Base-by-base conservation (phyloP, 2,888 invertebrate species). In the Melolontha melolontha region DNA sequence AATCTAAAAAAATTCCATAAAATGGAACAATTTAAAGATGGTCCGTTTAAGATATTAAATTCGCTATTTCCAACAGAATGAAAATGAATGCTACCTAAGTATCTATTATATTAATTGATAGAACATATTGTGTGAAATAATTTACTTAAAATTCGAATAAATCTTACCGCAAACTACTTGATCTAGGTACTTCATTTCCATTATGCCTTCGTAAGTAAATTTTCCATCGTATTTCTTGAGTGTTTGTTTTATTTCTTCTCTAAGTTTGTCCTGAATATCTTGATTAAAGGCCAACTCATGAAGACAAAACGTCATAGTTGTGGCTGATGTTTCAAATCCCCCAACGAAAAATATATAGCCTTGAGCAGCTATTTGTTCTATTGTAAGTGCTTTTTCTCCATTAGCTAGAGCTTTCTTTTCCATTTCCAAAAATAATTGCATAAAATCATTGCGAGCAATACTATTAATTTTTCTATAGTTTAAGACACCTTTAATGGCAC, bases 111-210 rank as follows among this genome's bases (percentile, higher is more conserved):
- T n/a, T n/a, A n/a, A n/a, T n/a, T n/a, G n/a, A n/a, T n/a, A n/a
- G n/a, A n/a, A n/a, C n/a, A n/a, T n/a, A n/a, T n/a, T n/a, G n/a
- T n/a, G n/a, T n/a, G n/a, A n/a, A n/a, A n/a, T n/a, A n/a, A n/a
- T n/a, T n/a, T n/a, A n/a, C n/a, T n/a, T n/a, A n/a, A n/a, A n/a
- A n/a, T n/a, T n/a, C n/a, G n/a, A n/a, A n/a, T n/a, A 22, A 4
- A 6, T 49, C 71, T 70, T 74, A 80, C 81, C 82, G 50, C 77
- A 71, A 1, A 85, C 73, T 0, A 84, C 84, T 73, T 81, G 80
- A 17, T 84, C 83, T 75, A 86, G 72, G 66, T 85, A 86, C 1
- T 78, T 79, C 84, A 86, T 82, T 12, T 84, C 83, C 49, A 78
- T 77, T 1, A 86, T 65, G 0, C 79, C 74, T 0, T 86, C 84